These are phyloP conservation scores for Troides helena DNA, from an alignment of 2,888 invertebrate genomes.

Conservation along the genomic window DNA sequence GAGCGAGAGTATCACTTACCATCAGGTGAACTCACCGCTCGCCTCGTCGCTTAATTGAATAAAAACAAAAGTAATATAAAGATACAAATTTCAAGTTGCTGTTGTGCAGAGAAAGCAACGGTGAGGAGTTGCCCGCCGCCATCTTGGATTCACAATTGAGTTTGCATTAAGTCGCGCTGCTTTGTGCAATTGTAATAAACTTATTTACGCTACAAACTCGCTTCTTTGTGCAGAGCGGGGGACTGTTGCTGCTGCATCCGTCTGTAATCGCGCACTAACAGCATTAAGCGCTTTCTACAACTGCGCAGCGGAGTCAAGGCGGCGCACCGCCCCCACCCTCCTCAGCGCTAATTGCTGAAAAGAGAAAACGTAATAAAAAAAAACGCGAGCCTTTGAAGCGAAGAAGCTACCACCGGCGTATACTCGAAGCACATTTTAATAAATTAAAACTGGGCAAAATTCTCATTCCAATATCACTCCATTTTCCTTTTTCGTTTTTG, in stretches of 20 bases:
- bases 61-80: background rate
- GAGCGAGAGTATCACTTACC: no score
- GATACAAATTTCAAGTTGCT: background rate
- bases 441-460: constrained; percentile 78
- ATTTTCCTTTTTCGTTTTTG: constrained; percentile 55
- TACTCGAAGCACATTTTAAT: constrained; percentile 72
- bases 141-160: constrained; percentile 62
- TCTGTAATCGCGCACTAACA: constrained; percentile 64
- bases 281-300: constrained; percentile 67
- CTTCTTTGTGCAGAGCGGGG: constrained; percentile 58
- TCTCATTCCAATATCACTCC: constrained; percentile 70
- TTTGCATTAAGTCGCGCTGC: constrained; percentile 51
- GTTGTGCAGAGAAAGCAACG: constrained; percentile 19
- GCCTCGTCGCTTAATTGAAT: no score
- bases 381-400: constrained; percentile 71
- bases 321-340: constrained; percentile 57
- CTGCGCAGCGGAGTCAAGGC: constrained; percentile 61
- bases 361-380: constrained; percentile 71
- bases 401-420: constrained; percentile 63
- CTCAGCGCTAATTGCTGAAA: constrained; percentile 73
- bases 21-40: no score
- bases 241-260: constrained; percentile 62
- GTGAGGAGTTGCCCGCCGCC: constrained; percentile 46
- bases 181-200: constrained; percentile 61
- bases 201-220: constrained; percentile 61